Evolutionary conservation across 2,113 vertebrate genomes (phyloP), one percentile per base, ranked within the genome.

Genomic region (Dolichotis patagonum): DNA sequence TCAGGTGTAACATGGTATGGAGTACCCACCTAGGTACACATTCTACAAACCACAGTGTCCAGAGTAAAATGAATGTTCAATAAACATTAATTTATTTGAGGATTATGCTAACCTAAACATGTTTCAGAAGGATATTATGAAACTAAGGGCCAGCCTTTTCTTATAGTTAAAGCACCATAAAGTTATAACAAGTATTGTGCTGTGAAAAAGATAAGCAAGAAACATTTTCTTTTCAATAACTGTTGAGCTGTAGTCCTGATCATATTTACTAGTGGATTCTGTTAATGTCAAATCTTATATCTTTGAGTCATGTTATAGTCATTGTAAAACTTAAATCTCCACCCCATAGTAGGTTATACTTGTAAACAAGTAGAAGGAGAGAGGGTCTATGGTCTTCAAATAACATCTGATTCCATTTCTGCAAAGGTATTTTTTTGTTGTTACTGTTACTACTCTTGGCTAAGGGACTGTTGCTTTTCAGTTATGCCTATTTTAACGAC

Each of bases 241-340:
- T 22, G 2, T 63, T 94, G 32, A 8, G 8, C 75, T 90, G 38
- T 85, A 92, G 0, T 5, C 24, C 28, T 73, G 77, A 14, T 63
- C 24, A 58, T 88, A n/a, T 2, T 73, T 38, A 95, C 81, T 28
- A 91, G 19, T 84, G 17, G 19, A 35, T 1, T 94, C 43, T 7
- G 14, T 88, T 89, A 94, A 41, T n/a, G 13, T 71, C 46, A 43
- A 85, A 67, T 82, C 46, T 38, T 4, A 24, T 65, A 88, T 88
- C 22, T n/a, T 85, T 67, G 28, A 89, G 13, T 84, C 32, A 49
- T 1, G 30, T 32, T 71, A 56, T 65, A 22, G 88, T 6, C 16
- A 94, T 62, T 88, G 78, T 71, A 71, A 78, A 92, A 85, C 11
- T 69, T 77, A 38, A 85, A 75, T 62, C 92, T 67, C 4, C 75